Base-by-base conservation (phyloP, 2,797 vertebrate species). In the Brachyalestes nurse region DNA sequence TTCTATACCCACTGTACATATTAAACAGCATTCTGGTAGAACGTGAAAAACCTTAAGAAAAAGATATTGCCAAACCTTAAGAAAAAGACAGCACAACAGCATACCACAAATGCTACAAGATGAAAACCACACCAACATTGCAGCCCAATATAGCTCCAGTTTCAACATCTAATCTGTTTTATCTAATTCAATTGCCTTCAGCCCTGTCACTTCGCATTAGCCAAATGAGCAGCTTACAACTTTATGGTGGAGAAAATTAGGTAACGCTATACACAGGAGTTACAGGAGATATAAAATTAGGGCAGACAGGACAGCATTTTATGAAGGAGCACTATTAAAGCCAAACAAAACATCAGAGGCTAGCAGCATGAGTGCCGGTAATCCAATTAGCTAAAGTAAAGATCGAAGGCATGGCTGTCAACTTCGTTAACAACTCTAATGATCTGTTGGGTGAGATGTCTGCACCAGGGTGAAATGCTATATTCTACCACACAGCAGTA, bases 301-400 rank as follows among this genome's bases (percentile, higher is more conserved):
- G 89, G 90, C 91, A 90, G 93, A 92, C 92, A 90, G 90, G 85
- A 88, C 89, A 82, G 88, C 87, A 89, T 89, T 91, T 91, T 86
- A 90, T 89, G 87, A 86, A 85, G 83, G 90, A 88, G 49, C 53
- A 38, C 89, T 90, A 92, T 93, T 93, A 94, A 92, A 92, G 89
- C 84, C 87, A 87, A 91, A 91, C 85, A 89, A 92, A 92, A 92
- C 91, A 92, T 91, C 84, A 88, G 72, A 88, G 88, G 84, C 86
- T 87, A 92, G 87, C 88, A 88, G 88, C 51, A 83, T 88, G 90
- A 77, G 71, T 81, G 89, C 80, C 83, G 77, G 77, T 92, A 93
- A 95, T 94, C 90, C 87, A 93, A 89, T 94, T 92, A 93, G 89
- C 62, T 85, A 90, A 87, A 81, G 89, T 89, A 89, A 87, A 87